These are phyloP conservation scores for Lytechinus variegatus DNA, from an alignment of 35 echinoderm and acorn worm genomes.

Conservation along the genomic window DNA sequence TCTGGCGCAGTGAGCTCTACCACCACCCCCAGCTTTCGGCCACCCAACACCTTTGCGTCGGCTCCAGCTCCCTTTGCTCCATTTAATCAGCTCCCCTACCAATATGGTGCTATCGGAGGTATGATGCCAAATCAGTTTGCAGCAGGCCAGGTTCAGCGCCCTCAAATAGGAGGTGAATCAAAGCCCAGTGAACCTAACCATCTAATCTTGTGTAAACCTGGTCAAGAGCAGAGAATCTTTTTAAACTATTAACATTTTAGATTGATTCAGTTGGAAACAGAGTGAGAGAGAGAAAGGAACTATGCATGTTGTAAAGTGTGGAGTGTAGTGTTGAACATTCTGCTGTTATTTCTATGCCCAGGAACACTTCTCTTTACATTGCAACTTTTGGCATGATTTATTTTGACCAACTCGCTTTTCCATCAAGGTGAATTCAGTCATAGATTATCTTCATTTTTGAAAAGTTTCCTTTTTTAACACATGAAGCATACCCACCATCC, in stretches of 20 bases:
- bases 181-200: neutral
- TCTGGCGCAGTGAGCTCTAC: conserved; percentile 50
- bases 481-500: no score
- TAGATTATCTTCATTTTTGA: no score
- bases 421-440: no score
- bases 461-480: no score
- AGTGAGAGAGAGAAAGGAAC: neutral
- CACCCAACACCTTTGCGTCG: conserved; percentile 27
- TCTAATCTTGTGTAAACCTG: neutral
- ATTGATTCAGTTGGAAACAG: neutral
- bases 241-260: neutral
- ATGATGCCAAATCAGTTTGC: conserved; percentile 48
- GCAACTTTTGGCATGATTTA: no score
- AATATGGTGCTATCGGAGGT: conserved; percentile 48
- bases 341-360: no score
- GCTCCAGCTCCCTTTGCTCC: conserved; percentile 55
- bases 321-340: neutral
- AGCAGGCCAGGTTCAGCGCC: conserved; percentile 31
- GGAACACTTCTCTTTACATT: no score
- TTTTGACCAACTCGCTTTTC: no score
- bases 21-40: conserved; percentile 28
- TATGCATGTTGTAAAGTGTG: neutral
- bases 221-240: neutral
- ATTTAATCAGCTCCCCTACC: conserved; percentile 52
- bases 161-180: conserved; percentile 35